phyloP scores from a whole-genome alignment of 2,797 vertebrate species.

The Scolopax bukidnonensis region DNA sequence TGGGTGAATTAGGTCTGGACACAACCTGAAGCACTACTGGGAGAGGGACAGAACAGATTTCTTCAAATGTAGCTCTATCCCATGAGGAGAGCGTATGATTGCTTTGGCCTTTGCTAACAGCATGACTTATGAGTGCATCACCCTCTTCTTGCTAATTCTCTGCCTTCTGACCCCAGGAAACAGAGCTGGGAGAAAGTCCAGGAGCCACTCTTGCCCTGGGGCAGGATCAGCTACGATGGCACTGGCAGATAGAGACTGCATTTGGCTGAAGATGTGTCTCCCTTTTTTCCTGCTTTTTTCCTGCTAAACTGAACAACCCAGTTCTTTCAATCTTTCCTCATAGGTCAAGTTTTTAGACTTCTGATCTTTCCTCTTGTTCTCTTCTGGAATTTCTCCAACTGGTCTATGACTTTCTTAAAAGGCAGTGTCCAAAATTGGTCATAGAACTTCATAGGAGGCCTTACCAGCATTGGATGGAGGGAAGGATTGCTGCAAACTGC shows the following conservation, averaged over 20 bases:
- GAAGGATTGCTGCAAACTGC: not conserved
- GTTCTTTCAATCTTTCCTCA: not conserved
- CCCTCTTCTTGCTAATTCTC: not conserved
- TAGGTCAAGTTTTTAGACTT: not conserved
- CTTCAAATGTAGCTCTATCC: not conserved
- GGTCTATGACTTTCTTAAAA: not conserved
- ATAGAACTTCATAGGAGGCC: not conserved
- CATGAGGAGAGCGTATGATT: not conserved
- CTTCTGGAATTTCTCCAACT: constrained; percentile 27
- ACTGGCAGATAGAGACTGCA: not conserved
- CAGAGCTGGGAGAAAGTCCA: not conserved
- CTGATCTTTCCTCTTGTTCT: not conserved
- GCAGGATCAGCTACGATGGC: not conserved
- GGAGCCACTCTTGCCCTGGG: not conserved
- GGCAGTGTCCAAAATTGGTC: not conserved
- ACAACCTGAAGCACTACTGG: not conserved
- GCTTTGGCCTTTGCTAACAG: not conserved
- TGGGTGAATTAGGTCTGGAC: not conserved
- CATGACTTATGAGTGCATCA: not conserved
- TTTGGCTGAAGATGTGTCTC: not conserved
- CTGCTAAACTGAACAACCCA: not conserved
- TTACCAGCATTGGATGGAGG: not conserved
- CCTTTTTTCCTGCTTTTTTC: not conserved
- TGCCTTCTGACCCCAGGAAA: not conserved
- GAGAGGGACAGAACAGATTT: not conserved